phyloP scores from a whole-genome alignment of 2,888 invertebrate species.

The Dicycla oo region DNA sequence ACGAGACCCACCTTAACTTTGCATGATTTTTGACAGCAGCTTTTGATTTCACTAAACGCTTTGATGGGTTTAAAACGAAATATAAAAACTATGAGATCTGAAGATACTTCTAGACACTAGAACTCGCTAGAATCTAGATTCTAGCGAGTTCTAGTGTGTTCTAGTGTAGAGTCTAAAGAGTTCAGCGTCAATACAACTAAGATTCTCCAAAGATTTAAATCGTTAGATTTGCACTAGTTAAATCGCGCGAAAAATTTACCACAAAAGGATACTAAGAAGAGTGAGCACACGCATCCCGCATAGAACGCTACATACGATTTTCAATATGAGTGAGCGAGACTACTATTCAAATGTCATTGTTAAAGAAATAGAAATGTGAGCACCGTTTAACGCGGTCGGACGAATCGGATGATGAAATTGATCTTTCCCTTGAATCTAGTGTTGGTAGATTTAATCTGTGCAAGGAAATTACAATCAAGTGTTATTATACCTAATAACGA shows the following conservation, averaged over 20 bases:
- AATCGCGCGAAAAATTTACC: too few species aligned
- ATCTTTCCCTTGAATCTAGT: slow-evolving; percentile 1
- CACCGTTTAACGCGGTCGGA: neutral
- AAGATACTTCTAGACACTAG: too few species aligned
- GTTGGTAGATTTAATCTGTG: slow-evolving; percentile 4
- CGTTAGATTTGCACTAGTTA: neutral
- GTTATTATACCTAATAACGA: too few species aligned
- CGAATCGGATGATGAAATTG: neutral
- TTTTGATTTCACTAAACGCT: slow-evolving; percentile 13
- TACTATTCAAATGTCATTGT: neutral
- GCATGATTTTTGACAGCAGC: slow-evolving; percentile 38
- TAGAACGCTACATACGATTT: neutral
- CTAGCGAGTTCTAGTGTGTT: too few species aligned
- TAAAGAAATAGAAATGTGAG: neutral
- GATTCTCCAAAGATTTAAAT: neutral
- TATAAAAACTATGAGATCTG: neutral
- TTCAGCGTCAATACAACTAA: neutral
- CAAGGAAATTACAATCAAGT: neutral
- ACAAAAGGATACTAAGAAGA: too few species aligned
- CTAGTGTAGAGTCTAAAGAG: too few species aligned
- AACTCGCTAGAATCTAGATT: too few species aligned
- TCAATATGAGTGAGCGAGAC: neutral
- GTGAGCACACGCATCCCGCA: too few species aligned
- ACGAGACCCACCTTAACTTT: slow-evolving; percentile 41
- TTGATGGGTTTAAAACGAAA: neutral